Base-by-base conservation (phyloP, 2,888 invertebrate species). In the Tuta absoluta region DNA sequence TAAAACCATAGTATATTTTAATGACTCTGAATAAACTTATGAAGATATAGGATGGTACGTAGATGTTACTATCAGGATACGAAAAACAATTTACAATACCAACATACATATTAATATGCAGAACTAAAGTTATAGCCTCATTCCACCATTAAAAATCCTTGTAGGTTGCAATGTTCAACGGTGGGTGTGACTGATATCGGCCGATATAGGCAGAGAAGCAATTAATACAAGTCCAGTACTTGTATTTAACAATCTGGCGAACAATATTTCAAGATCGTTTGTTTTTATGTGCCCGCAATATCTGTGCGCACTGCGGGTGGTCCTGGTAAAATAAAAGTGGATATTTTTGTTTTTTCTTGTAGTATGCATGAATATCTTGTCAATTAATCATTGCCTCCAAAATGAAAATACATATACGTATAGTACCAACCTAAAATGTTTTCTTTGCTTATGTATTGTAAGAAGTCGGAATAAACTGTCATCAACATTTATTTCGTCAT, bases 201-300 rank as follows among this genome's bases (percentile, higher is more conserved):
- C 41, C 41, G 41, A 41, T 41, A 41, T n/a, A 41, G 60, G 23
- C n/a, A 38, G 24, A 8, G 14, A 23, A 41, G 23, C 60, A 60
- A 60, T 60, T 60, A 60, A 60, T 60, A 60, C 60, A 23, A 60
- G 60, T 60, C 41, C 21, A 45, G 23, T 7, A 17, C 14, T 45
- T 19, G n/a, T 60, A 60, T 60, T 41, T 21, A 24, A 60, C 41
- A n/a, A 60, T 60, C 60, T 41, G 21, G 1, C 14, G 41, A 41
- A 41, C 41, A 41, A 41, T 41, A 41, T 41, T 41, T 41, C 41
- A 41, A 41, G 41, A 41, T 41, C 41, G 41, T 41, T 41, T 41
- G 41, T 41, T 41, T 41, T 41, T 41, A 41, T 41, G 41, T 41
- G 41, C 41, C 5, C 14, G 41, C 0, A 14, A 0, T 41, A 41